phyloP scores from a whole-genome alignment of 2,888 invertebrate species.

The Lagria hirta region DNA sequence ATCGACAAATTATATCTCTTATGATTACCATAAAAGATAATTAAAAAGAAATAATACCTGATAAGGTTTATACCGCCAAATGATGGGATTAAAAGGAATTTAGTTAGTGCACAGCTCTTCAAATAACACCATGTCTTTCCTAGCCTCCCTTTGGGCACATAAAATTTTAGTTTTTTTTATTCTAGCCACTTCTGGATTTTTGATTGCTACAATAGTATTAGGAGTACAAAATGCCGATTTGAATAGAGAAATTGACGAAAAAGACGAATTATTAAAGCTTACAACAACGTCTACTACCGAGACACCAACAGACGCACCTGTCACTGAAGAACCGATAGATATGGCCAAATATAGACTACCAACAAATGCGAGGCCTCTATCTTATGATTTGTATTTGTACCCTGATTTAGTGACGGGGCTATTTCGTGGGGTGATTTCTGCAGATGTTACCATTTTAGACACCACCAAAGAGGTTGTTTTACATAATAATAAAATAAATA shows the following conservation, averaged over 20 bases:
- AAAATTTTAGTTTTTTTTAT: constrained; percentile 52
- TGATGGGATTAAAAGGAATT: no score
- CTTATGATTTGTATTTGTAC: constrained; percentile 68
- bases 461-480: constrained; percentile 58
- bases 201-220: constrained; percentile 59
- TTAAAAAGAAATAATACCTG: no score
- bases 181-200: constrained; percentile 51
- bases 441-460: constrained; percentile 54
- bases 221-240: constrained; percentile 53
- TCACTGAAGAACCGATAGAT: constrained; percentile 18
- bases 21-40: no score
- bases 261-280: no score
- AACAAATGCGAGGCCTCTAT: constrained; percentile 59
- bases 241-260: constrained; percentile 33
- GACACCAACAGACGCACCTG: constrained; percentile 10
- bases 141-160: constrained; percentile 39
- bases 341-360: constrained; percentile 60
- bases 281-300: constrained; percentile 6
- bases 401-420: constrained; percentile 63
- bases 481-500: constrained; percentile 63
- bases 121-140: constrained; percentile 30
- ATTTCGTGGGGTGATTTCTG: constrained; percentile 61
- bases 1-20: no score
- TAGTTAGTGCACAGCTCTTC: not conserved
- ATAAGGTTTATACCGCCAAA: no score